These are phyloP conservation scores for Leucoraja erinaceus DNA, from an alignment of 2,113 vertebrate species.

Conservation along the genomic window DNA sequence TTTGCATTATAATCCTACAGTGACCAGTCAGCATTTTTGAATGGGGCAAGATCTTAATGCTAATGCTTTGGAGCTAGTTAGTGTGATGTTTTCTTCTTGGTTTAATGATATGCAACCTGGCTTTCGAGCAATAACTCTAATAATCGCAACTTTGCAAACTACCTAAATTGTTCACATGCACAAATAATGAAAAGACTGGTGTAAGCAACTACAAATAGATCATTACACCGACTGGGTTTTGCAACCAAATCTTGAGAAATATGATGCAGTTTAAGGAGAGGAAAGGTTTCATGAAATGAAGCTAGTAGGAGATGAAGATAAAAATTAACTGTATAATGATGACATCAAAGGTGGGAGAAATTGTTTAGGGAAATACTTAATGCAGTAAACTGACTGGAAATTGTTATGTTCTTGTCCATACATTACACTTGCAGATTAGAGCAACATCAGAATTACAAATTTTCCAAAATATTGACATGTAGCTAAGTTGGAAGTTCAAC, in stretches of 20 bases:
- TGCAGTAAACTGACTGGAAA: not conserved
- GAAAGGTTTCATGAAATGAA: not conserved
- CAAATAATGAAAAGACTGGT: too few species aligned
- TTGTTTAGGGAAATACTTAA: not conserved
- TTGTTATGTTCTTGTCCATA: not conserved
- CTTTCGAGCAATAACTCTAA: not conserved
- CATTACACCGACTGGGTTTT: not conserved
- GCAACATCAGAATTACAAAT: too few species aligned
- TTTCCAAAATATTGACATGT: not conserved
- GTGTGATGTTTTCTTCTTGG: not conserved
- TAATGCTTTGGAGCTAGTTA: not conserved
- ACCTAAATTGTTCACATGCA: not conserved
- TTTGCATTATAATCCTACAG: not conserved
- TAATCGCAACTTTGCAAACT: not conserved
- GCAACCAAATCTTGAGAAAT: not conserved
- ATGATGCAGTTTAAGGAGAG: not conserved
- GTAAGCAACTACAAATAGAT: not conserved
- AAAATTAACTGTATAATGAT: not conserved
- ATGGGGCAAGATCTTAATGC: not conserved
- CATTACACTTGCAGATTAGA: not conserved
- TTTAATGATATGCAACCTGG: not conserved
- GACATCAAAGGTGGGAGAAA: not conserved
- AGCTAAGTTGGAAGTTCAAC: not conserved
- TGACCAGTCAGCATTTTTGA: constrained; percentile 17
- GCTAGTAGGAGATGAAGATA: not conserved